Percentiles rank a stretch among this genome's conserved stretches.
Conservation (phyloP, 2,888 invertebrate genomes). For the Falcaria lacertinaria region DNA sequence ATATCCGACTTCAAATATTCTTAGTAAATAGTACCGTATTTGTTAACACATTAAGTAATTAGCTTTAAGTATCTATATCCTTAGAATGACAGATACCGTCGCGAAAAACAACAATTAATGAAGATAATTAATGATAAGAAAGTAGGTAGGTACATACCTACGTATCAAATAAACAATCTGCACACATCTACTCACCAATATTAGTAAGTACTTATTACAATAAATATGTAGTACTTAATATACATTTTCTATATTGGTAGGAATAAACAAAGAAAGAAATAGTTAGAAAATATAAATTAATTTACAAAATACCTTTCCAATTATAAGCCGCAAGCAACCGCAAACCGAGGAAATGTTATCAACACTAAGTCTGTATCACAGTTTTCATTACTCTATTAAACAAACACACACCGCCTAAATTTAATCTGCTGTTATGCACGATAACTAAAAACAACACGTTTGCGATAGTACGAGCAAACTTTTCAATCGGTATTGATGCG, state of each 20-base stretch:
- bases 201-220: no score
- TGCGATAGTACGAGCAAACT: conserved; percentile 9
- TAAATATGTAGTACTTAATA: no score
- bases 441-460: conserved; percentile 23
- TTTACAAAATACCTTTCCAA: conserved; percentile 39
- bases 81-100: no score
- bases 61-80: no score
- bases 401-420: conserved; percentile 63
- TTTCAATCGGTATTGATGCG: background rate
- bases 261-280: conserved; percentile 5
- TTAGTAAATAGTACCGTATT: no score
- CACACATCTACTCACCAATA: no score
- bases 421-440: conserved; percentile 31
- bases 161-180: no score
- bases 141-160: no score
- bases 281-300: conserved; percentile 10
- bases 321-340: conserved; percentile 33
- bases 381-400: conserved; percentile 46
- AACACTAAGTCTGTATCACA: conserved; percentile 52
- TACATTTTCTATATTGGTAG: background rate
- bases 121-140: no score
- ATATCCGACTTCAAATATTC: no score
- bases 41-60: no score
- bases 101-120: no score
- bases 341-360: conserved; percentile 61